Conservation (phyloP, 2,113 vertebrate genomes). For the Spermophilus dauricus region DNA sequence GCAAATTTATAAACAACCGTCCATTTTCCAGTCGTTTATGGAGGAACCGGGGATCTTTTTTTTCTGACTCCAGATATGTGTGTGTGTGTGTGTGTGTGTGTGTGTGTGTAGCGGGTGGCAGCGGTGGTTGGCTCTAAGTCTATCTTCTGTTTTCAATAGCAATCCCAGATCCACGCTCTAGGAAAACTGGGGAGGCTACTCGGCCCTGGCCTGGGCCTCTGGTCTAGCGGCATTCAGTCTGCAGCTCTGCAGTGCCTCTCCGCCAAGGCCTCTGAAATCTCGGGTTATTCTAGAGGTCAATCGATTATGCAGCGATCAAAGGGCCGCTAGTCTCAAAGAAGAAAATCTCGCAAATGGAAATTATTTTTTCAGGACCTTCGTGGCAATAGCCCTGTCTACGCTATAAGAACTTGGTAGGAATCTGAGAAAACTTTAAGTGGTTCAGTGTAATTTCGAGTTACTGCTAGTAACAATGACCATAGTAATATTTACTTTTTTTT, state of each 20-base stretch:
- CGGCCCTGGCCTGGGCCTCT: slow-evolving; percentile 42
- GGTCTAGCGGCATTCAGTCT: not conserved
- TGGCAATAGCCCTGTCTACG: not conserved
- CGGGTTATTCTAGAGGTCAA: not conserved
- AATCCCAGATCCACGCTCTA: not conserved
- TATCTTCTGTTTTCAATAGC: slow-evolving; percentile 53
- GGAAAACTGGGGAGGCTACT: not conserved
- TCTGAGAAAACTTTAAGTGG: not conserved
- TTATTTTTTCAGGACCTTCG: not conserved
- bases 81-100: not conserved
- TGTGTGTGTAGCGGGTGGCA: not conserved
- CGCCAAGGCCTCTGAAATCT: not conserved
- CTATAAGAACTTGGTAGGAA: not conserved
- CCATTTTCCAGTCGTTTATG: not conserved
- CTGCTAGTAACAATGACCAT: not conserved
- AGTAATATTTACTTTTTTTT: not conserved
- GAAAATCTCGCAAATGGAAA: slow-evolving; percentile 1
- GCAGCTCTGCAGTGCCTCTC: not conserved
- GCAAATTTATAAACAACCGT: slow-evolving; percentile 60
- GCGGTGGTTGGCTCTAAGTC: not conserved
- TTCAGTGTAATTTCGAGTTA: not conserved
- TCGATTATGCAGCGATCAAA: not conserved
- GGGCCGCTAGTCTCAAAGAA: not conserved
- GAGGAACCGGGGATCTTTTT: slow-evolving; percentile 2
- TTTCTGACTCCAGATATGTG: slow-evolving; percentile 42